These are phyloP conservation scores for Trichonephila inaurata DNA, from an alignment of 1,140 invertebrate species.

Conservation along the genomic window DNA sequence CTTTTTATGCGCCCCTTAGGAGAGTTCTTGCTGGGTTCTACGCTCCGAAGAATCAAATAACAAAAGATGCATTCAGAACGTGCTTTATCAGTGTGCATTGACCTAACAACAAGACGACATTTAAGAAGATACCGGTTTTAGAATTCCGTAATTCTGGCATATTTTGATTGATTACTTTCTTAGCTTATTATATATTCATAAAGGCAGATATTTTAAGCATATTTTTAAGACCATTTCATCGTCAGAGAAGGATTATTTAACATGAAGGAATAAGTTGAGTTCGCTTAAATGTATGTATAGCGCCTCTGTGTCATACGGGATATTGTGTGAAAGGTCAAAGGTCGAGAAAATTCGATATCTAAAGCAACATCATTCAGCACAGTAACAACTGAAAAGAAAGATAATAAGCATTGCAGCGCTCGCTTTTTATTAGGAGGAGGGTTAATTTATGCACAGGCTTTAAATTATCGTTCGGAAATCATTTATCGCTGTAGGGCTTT, in stretches of 20 bases:
- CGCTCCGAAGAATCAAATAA: neutral
- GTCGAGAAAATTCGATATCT: slow-evolving; percentile 4
- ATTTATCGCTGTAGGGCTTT: neutral
- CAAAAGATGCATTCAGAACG: neutral
- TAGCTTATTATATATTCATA: neutral
- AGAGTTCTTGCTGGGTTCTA: neutral
- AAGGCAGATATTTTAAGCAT: neutral
- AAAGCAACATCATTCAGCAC: neutral
- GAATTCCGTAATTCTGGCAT: neutral
- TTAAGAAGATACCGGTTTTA: neutral
- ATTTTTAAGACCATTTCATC: neutral
- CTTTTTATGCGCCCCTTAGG: neutral
- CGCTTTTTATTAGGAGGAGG: neutral
- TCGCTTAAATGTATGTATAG: neutral
- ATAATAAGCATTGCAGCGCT: neutral
- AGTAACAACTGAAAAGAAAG: neutral
- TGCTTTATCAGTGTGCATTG: neutral
- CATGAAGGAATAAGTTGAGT: neutral
- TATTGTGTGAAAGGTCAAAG: slow-evolving; percentile 1
- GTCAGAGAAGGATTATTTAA: neutral
- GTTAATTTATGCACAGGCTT: neutral
- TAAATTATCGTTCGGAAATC: neutral
- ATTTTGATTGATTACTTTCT: slow-evolving; percentile 6
- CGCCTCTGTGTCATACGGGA: neutral
- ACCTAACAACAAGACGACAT: neutral